These are phyloP conservation scores for Orientallactaga sibirica DNA, from an alignment of 2,797 vertebrate species.

Conservation along the genomic window DNA sequence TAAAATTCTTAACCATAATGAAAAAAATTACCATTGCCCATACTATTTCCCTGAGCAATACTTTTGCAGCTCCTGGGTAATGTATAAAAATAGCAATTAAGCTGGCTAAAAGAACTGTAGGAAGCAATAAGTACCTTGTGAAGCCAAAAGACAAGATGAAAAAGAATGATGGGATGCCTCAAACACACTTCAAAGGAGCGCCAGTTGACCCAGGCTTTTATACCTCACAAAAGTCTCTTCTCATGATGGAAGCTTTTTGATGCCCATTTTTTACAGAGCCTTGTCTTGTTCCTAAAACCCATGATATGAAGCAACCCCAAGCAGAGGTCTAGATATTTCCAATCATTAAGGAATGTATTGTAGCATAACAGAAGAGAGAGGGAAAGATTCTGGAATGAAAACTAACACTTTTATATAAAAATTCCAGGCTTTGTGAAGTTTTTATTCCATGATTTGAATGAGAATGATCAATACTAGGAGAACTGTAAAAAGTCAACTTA, in stretches of 20 bases:
- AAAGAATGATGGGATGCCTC: neutral
- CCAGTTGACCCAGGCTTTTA: neutral
- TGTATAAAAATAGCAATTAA: slow-evolving; percentile 36
- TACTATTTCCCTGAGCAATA: neutral
- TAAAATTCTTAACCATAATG: slow-evolving; percentile 97
- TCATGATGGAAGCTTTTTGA: slow-evolving; percentile 50
- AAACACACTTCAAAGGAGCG: slow-evolving; percentile 33
- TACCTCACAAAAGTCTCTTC: slow-evolving; percentile 38
- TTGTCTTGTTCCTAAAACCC: slow-evolving; percentile 38
- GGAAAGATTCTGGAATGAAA: slow-evolving; percentile 7
- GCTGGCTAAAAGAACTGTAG: neutral
- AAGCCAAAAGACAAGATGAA: slow-evolving; percentile 56
- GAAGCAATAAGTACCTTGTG: slow-evolving; percentile 37
- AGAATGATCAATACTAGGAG: neutral
- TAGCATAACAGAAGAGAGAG: too few species aligned
- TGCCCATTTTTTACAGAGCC: slow-evolving; percentile 3
- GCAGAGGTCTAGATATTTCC: slow-evolving; percentile 45
- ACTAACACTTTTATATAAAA: slow-evolving; percentile 2
- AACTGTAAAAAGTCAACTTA: neutral
- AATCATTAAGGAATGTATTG: slow-evolving; percentile 16
- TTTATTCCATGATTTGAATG: slow-evolving; percentile 18
- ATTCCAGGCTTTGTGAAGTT: neutral
- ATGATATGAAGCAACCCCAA: neutral
- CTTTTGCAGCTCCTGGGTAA: neutral
- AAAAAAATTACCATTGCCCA: neutral